Base-by-base conservation (phyloP, 2,113 vertebrate genomes). In the Trichomycterus rosablanca region DNA sequence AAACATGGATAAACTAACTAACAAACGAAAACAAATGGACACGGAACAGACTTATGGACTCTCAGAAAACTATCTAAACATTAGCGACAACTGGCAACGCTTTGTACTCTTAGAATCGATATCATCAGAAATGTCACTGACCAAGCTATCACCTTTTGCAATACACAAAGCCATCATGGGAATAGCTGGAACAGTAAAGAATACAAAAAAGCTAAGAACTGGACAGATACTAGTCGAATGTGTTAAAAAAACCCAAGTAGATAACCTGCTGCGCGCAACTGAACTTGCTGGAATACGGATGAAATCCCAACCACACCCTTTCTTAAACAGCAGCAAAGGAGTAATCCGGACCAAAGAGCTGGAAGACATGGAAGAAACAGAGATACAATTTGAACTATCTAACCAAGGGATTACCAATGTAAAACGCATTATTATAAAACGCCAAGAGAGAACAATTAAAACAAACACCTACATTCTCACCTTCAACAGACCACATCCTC, bases 151-250 rank as follows among this genome's bases (percentile, higher is more conserved):
- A 6, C 14, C 28, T 7, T 53, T 53, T 34, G n/a, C 50, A 2
- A 53, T 53, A 34, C 50, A 53, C 15, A 53, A 53, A 34, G 50
- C 26, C 10, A 32, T 53, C 16, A 30, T 30, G 16, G 30, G 50
- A 7, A 53, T 28, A 15, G 50, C 50, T 14, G 52, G 52, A 23
- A 55, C 14, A 5, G 52, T 39, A 16, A 55, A 55, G 11, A 35
- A 55, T 9, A 35, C 20, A 3, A 39, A 55, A 55, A 55, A 55
- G n/a, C 10, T 55, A 39, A 34, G 34, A 39, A 15, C 35, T 1
- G 12, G 35, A 42, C 11, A 57, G 4, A 42, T 57, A 14, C 11
- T 57, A 15, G 8, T 54, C 2, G 51, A 54, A 11, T 54, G 51
- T 7, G 4, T 22, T 19, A 52, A 52, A 28, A 54, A 35, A 37